phyloP scores from a whole-genome alignment of 2,797 vertebrate genomes.

The Pterois miles region DNA sequence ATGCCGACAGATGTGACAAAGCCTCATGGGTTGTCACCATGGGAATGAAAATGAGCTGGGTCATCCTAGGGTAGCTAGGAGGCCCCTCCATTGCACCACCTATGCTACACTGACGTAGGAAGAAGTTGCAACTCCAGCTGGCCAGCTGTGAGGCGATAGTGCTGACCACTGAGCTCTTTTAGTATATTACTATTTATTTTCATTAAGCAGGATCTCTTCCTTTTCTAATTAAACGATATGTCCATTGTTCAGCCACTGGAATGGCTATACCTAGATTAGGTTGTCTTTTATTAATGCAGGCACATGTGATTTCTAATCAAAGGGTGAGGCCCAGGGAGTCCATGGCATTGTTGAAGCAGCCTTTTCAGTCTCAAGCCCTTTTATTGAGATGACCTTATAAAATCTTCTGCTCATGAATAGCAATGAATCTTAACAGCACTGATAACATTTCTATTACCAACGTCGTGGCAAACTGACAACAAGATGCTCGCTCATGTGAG shows the following conservation, averaged over 20 bases:
- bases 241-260: conserved; percentile 34
- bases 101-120: neutral
- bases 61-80: neutral
- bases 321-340: conserved; percentile 15
- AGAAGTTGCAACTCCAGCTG: neutral
- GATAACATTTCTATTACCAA: conserved; percentile 29
- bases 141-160: neutral
- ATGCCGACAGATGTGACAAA: neutral
- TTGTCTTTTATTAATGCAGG: conserved; percentile 63
- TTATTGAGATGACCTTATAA: conserved; percentile 42
- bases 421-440: conserved; percentile 17
- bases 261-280: conserved; percentile 49
- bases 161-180: neutral
- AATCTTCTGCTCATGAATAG: conserved; percentile 38
- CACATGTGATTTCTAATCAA: conserved; percentile 59
- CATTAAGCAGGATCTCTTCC: conserved; percentile 10
- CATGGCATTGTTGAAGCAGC: conserved; percentile 35
- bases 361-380: conserved; percentile 29
- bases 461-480: neutral
- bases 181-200: conserved; percentile 12
- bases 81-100: neutral
- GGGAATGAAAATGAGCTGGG: too few species aligned
- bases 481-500: neutral
- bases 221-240: conserved; percentile 18
- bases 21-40: neutral